Conservation (phyloP, 2,888 invertebrate genomes). For the Lasioglossum zephyrum region DNA sequence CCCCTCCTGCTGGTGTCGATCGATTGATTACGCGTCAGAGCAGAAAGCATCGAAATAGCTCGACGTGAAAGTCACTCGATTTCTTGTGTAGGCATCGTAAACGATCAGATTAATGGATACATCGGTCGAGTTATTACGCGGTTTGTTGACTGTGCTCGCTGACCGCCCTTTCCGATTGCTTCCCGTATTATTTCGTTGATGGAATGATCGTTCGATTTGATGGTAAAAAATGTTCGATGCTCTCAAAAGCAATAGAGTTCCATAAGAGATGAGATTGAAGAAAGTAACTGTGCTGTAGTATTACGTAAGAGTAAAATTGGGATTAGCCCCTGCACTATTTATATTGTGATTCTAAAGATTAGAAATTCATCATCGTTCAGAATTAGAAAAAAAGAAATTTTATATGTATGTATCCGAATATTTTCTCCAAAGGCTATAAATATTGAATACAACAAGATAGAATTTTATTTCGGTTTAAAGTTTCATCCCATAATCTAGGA, state of each 20-base stretch:
- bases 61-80: constrained; percentile 41
- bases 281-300: neutral
- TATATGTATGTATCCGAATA: too few relatives aligned
- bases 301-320: neutral
- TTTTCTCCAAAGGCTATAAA: too few relatives aligned
- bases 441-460: too few relatives aligned
- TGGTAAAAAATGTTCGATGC: neutral
- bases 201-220: neutral
- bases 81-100: constrained; percentile 19
- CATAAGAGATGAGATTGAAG: neutral
- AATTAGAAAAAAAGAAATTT: too few relatives aligned
- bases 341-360: neutral
- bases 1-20: neutral
- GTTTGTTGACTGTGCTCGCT: neutral
- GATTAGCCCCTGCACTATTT: neutral
- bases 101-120: constrained; percentile 14
- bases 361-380: too few relatives aligned
- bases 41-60: constrained; percentile 33
- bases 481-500: too few relatives aligned
- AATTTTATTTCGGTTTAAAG: too few relatives aligned
- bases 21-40: constrained; percentile 34
- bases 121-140: neutral
- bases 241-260: neutral
- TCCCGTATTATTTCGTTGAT: neutral
- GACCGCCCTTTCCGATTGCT: neutral